A percentile compares a stretch with the other conserved stretches of the same genome.
Conservation (phyloP, 2,888 invertebrate genomes). For the Xylocampa areola region DNA sequence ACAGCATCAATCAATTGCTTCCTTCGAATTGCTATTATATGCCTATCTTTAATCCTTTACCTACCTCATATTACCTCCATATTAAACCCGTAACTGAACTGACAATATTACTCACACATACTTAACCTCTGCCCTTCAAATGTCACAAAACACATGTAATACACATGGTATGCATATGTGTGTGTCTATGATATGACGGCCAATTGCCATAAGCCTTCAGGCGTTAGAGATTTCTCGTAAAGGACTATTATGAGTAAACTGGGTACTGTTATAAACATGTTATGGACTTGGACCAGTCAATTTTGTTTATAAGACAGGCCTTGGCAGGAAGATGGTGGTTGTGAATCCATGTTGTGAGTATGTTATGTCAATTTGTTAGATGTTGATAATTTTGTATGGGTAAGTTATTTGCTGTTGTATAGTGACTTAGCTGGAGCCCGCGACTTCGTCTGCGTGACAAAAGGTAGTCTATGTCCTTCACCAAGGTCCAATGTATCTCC, state of each 20-base stretch:
- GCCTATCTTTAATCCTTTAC: background rate
- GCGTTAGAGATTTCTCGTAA: constrained; percentile 31
- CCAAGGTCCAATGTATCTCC: too few relatives aligned
- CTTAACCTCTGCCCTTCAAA: constrained; percentile 26
- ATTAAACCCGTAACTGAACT: constrained; percentile 3
- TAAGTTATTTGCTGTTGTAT: too few relatives aligned
- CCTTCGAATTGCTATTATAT: background rate
- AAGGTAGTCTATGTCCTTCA: too few relatives aligned
- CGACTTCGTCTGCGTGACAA: too few relatives aligned
- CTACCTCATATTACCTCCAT: constrained; percentile 1
- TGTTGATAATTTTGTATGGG: too few relatives aligned
- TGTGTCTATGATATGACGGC: constrained; percentile 22
- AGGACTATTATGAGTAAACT: constrained; percentile 22
- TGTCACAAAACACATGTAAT: constrained; percentile 27
- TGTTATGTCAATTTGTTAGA: constrained; percentile 9
- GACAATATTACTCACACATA: background rate
- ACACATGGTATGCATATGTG: background rate
- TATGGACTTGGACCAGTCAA: constrained; percentile 31
- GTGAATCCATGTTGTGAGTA: constrained; percentile 26
- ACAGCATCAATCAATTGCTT: too few relatives aligned
- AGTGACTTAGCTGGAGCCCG: too few relatives aligned
- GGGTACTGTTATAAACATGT: constrained; percentile 31
- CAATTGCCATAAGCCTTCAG: constrained; percentile 25
- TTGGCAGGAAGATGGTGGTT: constrained; percentile 25
- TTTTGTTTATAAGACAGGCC: constrained; percentile 8